Conservation (phyloP, 2,113 vertebrate genomes). For the Tragelaphus strepsiceros region DNA sequence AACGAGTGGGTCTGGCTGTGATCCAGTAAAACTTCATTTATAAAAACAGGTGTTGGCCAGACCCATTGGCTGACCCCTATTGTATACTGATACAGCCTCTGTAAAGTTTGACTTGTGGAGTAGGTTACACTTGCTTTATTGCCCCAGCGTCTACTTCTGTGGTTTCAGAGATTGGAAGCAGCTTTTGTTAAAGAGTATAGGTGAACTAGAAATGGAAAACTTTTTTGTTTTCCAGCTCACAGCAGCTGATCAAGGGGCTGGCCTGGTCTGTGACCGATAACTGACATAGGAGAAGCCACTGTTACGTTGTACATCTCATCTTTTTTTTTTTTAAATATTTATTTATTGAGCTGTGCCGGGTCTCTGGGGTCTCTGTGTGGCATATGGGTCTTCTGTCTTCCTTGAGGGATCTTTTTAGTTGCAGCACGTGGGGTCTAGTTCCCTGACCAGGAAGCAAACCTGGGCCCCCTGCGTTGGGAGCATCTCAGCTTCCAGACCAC, state of each 20-base stretch:
- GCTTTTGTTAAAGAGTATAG: neutral
- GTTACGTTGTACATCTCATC: neutral
- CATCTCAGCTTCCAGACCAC: neutral
- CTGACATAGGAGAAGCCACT: neutral
- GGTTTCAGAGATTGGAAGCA: slow-evolving; percentile 6
- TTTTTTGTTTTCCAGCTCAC: neutral
- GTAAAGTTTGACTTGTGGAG: neutral
- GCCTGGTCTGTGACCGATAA: neutral
- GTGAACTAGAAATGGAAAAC: neutral
- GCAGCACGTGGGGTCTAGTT: neutral
- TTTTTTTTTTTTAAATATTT: neutral
- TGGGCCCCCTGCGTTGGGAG: neutral
- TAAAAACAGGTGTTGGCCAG: neutral
- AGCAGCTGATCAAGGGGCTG: neutral
- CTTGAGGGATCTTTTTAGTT: neutral
- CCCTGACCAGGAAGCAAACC: neutral
- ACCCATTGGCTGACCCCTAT: neutral
- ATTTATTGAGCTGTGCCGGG: neutral
- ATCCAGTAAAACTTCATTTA: neutral
- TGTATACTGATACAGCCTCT: neutral
- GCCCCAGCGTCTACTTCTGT: neutral
- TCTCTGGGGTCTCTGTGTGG: neutral
- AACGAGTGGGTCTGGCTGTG: neutral
- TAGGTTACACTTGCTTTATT: neutral
- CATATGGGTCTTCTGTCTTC: neutral